Conservation (phyloP, 2,113 vertebrate species). For the Microtus pennsylvanicus region DNA sequence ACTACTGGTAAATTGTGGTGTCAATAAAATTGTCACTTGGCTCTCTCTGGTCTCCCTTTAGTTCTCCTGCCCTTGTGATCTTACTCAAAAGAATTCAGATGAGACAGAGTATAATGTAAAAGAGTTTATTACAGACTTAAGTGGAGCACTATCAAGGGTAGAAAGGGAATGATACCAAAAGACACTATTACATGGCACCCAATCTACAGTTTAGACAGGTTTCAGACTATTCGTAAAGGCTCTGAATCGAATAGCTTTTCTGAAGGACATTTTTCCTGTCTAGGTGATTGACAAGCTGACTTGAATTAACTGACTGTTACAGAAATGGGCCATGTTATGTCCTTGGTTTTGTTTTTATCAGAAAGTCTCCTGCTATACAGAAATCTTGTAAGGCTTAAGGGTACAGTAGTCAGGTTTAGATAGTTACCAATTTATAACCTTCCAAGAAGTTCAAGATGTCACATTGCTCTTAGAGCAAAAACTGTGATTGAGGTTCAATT, state of each 20-base stretch:
- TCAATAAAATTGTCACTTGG: conserved; percentile 5
- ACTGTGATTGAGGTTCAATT: background rate
- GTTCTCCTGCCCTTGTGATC: background rate
- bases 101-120: background rate
- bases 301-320: background rate
- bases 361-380: background rate
- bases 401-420: background rate
- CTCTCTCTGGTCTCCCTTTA: background rate
- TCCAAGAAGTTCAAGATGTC: background rate
- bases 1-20: background rate
- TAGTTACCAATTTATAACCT: background rate
- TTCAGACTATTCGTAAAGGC: background rate
- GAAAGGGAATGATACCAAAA: background rate
- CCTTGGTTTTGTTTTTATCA: background rate
- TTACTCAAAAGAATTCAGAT: background rate
- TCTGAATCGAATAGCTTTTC: background rate
- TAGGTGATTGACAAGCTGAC: background rate
- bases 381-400: background rate
- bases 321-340: background rate
- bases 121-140: background rate
- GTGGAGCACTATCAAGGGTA: too few species aligned
- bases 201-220: background rate
- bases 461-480: background rate
- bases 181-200: background rate
- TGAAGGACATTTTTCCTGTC: background rate